Percentiles rank a stretch among this genome's conserved stretches.
Evolutionary conservation across 2,888 invertebrate genomes (phyloP).

Genomic region (Drosophila yooni): DNA sequence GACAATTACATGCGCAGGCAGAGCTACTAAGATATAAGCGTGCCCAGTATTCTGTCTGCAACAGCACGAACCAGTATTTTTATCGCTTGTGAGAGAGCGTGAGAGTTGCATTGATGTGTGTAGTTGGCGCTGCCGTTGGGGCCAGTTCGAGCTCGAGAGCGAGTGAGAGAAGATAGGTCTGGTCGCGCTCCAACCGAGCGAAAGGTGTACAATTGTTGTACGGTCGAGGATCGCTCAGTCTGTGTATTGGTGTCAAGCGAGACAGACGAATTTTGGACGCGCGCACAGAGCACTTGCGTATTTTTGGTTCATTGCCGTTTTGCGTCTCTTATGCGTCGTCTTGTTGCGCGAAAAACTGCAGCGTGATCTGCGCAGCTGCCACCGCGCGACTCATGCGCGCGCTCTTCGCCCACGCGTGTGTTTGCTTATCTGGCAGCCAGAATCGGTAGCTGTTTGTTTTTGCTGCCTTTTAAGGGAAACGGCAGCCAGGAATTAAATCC

Average conservation of each 20-base stretch:
- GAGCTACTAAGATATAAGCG: conserved; percentile 20
- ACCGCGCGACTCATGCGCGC: background rate
- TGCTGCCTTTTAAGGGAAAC: conserved; percentile 58
- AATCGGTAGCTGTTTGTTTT: conserved; percentile 57
- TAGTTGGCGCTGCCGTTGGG: conserved; percentile 50
- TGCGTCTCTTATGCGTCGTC: conserved; percentile 38
- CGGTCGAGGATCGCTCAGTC: conserved; percentile 59
- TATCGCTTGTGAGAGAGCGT: conserved; percentile 5
- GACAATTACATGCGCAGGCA: conserved; percentile 50
- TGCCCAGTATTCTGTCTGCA: conserved; percentile 51
- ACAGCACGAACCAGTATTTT: conserved; percentile 52
- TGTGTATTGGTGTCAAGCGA: conserved; percentile 60
- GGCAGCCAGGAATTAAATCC: conserved; percentile 63
- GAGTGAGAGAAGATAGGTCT: background rate
- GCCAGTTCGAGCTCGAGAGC: conserved; percentile 13
- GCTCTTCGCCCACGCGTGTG: conserved; percentile 46
- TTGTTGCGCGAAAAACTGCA: conserved; percentile 41
- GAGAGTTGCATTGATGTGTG: conserved; percentile 48
- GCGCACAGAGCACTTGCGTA: conserved; percentile 25
- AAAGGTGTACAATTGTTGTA: conserved; percentile 22
- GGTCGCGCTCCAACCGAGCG: conserved; percentile 1
- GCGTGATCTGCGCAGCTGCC: conserved; percentile 25
- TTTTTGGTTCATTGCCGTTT: conserved; percentile 14
- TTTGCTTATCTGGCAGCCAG: conserved; percentile 54
- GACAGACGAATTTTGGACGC: conserved; percentile 50